Percentiles rank a stretch among this genome's conserved stretches.
phyloP scores from a whole-genome alignment of 1,140 invertebrate genomes.

The Ganaspis sp. region DNA sequence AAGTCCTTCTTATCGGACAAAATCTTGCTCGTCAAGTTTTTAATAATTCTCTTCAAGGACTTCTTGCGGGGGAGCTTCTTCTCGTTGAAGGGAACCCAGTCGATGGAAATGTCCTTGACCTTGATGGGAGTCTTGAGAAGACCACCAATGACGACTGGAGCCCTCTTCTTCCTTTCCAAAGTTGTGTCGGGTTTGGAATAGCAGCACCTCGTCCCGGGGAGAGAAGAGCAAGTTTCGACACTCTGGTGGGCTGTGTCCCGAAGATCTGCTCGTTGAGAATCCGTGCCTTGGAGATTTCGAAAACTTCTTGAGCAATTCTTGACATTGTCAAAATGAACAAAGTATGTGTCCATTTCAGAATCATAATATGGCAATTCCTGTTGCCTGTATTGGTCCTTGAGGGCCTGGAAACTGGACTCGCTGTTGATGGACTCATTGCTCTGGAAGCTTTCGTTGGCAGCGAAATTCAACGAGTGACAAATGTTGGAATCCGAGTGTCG shows the following conservation, averaged over 20 bases:
- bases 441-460: not conserved
- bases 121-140: slow-evolving; percentile 61
- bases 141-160: slow-evolving; percentile 55
- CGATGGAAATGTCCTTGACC: slow-evolving; percentile 51
- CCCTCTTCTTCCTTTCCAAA: not conserved
- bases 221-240: not conserved
- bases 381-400: not conserved
- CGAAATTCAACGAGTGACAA: not conserved
- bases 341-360: not conserved
- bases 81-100: slow-evolving; percentile 58
- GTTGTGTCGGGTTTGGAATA: not conserved
- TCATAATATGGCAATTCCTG: not conserved
- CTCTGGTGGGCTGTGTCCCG: too few relatives aligned
- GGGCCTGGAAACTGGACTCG: not conserved
- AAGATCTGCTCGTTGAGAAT: too few relatives aligned
- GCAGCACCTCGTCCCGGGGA: not conserved
- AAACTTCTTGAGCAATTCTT: too few relatives aligned
- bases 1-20: slow-evolving; percentile 33
- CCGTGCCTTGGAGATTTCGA: too few relatives aligned
- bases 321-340: not conserved
- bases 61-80: slow-evolving; percentile 58
- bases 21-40: slow-evolving; percentile 30
- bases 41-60: slow-evolving; percentile 59
- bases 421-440: not conserved
- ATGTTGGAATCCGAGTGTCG: slow-evolving; percentile 7